These are phyloP conservation scores for Drosophila setosimentum DNA, from an alignment of 2,888 invertebrate species.

Conservation along the genomic window DNA sequence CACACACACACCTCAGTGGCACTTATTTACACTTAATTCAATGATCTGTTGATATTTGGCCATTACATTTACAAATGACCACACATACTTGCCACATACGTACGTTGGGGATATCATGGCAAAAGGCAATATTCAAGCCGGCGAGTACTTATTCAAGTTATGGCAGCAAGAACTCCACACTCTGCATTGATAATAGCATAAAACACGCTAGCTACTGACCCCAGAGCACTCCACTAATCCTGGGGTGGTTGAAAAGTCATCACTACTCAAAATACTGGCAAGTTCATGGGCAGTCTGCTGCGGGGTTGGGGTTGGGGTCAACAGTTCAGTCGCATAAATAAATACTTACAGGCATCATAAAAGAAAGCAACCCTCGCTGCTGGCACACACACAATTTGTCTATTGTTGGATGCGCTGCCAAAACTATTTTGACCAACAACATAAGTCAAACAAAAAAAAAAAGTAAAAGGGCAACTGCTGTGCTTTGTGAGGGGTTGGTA, in stretches of 20 bases:
- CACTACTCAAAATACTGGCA: slow-evolving; percentile 5
- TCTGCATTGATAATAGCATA: slow-evolving; percentile 16
- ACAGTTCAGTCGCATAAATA: slow-evolving; percentile 61
- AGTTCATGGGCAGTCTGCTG: neutral
- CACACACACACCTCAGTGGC: slow-evolving; percentile 32
- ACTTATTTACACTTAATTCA: slow-evolving; percentile 77
- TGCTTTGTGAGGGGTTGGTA: slow-evolving; percentile 18
- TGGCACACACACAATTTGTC: slow-evolving; percentile 16
- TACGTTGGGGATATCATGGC: slow-evolving; percentile 34
- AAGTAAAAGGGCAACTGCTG: neutral
- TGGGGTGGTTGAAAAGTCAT: slow-evolving; percentile 40
- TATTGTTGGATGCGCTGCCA: slow-evolving; percentile 31
- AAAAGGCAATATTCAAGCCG: slow-evolving; percentile 25
- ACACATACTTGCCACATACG: slow-evolving; percentile 1
- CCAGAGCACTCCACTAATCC: slow-evolving; percentile 10
- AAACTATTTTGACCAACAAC: slow-evolving; percentile 69
- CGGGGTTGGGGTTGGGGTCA: slow-evolving; percentile 17
- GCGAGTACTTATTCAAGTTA: slow-evolving; percentile 40
- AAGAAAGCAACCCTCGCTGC: slow-evolving; percentile 28
- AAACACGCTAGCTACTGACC: slow-evolving; percentile 52
- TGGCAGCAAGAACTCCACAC: slow-evolving; percentile 22
- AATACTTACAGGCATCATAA: slow-evolving; percentile 51
- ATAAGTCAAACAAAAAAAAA: slow-evolving; percentile 38
- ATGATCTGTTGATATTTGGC: slow-evolving; percentile 79
- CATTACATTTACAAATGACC: slow-evolving; percentile 51